Evolutionary conservation across 1,140 invertebrate species (phyloP).

Genomic region (Bombus superbus): DNA sequence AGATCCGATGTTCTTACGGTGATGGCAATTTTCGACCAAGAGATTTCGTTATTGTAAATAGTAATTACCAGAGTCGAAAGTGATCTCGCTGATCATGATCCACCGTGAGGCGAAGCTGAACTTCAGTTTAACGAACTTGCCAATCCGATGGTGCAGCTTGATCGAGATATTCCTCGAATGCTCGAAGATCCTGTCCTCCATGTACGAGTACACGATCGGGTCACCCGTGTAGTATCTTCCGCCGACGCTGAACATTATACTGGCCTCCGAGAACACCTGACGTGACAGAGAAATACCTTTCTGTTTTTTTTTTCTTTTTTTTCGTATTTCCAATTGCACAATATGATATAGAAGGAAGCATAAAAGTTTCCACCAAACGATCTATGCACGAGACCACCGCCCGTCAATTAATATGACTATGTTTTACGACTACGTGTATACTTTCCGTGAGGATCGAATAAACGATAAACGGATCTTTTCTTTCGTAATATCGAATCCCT

Average conservation of each 20-base stretch:
- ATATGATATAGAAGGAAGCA: background rate
- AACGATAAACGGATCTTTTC: too few relatives aligned
- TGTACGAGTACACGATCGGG: constrained; percentile 85
- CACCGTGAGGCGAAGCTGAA: constrained; percentile 87
- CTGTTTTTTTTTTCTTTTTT: background rate
- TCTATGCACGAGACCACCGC: too few relatives aligned
- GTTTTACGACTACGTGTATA: background rate
- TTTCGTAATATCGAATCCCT: too few relatives aligned
- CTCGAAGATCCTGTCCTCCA: constrained; percentile 87
- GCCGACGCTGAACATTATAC: constrained; percentile 88
- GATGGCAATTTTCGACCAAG: background rate
- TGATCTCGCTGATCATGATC: constrained; percentile 89
- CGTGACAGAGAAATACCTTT: constrained; percentile 50
- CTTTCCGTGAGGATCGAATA: too few relatives aligned
- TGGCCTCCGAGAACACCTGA: constrained; percentile 86
- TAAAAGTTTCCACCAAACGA: too few relatives aligned
- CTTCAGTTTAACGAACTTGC: constrained; percentile 86
- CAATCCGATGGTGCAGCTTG: constrained; percentile 86
- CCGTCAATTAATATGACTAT: background rate
- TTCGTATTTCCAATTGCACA: background rate
- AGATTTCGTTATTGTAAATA: background rate
- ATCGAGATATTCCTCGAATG: constrained; percentile 86
- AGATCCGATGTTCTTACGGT: background rate
- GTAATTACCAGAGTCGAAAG: constrained; percentile 84
- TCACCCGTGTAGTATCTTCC: constrained; percentile 86